Percentiles rank a stretch among this genome's conserved stretches.
Conservation (phyloP, 2,113 vertebrate genomes). For the Oxygymnocypris stewartii region DNA sequence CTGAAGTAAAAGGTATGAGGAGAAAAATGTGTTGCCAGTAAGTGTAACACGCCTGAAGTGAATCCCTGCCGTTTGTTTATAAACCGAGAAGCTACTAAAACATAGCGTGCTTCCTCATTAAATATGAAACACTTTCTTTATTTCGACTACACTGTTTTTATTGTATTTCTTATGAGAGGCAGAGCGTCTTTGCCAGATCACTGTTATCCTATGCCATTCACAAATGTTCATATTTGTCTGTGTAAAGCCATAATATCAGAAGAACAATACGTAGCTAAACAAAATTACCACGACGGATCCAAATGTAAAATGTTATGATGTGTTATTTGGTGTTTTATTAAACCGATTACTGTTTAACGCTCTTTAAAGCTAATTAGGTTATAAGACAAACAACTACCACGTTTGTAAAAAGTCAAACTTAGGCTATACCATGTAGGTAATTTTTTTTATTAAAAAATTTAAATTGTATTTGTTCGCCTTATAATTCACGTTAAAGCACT, state of each 20-base stretch:
- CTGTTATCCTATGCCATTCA: too few relatives aligned
- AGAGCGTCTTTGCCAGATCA: neutral
- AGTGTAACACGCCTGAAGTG: neutral
- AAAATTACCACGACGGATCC: neutral
- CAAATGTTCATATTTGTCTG: neutral
- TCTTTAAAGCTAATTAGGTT: neutral
- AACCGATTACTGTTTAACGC: neutral
- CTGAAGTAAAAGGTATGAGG: slow-evolving; percentile 56
- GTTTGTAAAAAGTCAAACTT: neutral
- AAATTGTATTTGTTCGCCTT: neutral
- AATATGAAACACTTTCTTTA: neutral
- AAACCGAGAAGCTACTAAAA: neutral
- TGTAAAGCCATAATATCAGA: neutral
- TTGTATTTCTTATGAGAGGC: neutral
- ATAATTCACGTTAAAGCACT: neutral
- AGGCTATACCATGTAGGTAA: neutral
- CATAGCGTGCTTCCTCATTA: neutral
- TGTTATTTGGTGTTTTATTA: neutral
- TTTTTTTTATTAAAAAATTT: neutral
- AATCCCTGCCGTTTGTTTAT: neutral
- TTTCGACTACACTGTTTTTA: neutral
- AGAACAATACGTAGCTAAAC: neutral
- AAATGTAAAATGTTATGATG: neutral
- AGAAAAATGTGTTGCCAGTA: neutral
- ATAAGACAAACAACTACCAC: neutral